Evolutionary conservation across 2,888 invertebrate species (phyloP).

Genomic region (Holacanthella duospinosa): DNA sequence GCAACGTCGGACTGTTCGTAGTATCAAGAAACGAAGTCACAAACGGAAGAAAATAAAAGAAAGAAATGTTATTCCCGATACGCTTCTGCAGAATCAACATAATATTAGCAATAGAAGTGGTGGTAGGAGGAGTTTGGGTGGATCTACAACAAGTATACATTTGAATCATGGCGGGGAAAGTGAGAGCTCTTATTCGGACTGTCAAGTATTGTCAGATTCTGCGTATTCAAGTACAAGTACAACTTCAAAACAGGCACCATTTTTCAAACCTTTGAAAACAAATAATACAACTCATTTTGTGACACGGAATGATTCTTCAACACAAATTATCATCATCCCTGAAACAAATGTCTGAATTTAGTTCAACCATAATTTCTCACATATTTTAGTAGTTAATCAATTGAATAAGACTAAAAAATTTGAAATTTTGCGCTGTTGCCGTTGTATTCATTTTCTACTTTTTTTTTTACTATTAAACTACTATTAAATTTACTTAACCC

Average conservation of each 20-base stretch:
- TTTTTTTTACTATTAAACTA: no score
- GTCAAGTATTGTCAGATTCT: no score
- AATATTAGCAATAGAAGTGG: neutral
- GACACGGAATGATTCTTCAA: slow-evolving; percentile 32
- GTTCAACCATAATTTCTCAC: no score
- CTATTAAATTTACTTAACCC: no score
- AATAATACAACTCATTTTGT: slow-evolving; percentile 29
- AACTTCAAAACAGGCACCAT: neutral
- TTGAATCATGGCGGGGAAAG: no score
- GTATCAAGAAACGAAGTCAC: slow-evolving; percentile 30
- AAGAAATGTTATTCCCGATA: neutral
- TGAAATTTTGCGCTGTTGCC: no score
- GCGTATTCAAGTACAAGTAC: neutral
- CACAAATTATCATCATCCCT: slow-evolving; percentile 35
- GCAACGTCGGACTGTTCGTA: slow-evolving; percentile 29
- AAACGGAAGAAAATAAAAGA: neutral
- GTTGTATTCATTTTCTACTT: no score
- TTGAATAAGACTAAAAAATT: no score
- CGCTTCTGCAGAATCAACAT: slow-evolving; percentile 6
- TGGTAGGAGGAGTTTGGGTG: neutral
- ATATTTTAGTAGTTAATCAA: no score
- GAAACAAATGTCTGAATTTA: slow-evolving; percentile 34
- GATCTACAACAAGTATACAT: neutral
- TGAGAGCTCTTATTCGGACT: no score
- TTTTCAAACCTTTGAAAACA: slow-evolving; percentile 13